Base-by-base conservation (phyloP, 2,888 invertebrate species). In the Ectemnius cavifrons region DNA sequence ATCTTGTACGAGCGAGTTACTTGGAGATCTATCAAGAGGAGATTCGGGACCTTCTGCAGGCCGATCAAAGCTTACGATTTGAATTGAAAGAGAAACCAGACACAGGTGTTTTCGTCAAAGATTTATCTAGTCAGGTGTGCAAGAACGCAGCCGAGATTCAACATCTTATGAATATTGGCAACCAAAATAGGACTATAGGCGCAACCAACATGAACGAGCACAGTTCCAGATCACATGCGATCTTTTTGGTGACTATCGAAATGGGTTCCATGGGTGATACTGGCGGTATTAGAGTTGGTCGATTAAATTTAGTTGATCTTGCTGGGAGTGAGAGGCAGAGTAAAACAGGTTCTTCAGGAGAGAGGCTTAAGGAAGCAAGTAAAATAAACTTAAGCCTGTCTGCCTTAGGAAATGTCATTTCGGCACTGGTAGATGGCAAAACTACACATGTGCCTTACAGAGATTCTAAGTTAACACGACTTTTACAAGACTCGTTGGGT, bases 191-290 rank as follows among this genome's bases (percentile, higher is more conserved):
- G 85, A 97, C 98, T n/a, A 96, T 98, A 63, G 99, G 96, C 28
- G 95, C 97, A 77, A 99, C 98, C 66, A 97, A 98, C 91, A 99
- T 99, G 98, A 99, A 99, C 92, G 98, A 98, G 91, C 98, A 99
- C 92, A 98, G 98, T 86, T 98, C 98, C 52, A 93, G 99, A 78
- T 98, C 98, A 61, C 99, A 99, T 92, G 99, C 99, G 67, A 99
- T 99, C 82, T 99, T 99, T 91, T 96, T 98, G 91, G 97, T 99
- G 84, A 98, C 98, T 65, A 96, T 99, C 60, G 99, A 99, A 92
- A 98, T 98, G 93, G 95, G 96, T 78, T 94, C 95, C 87, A 93
- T 94, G 52, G 95, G 94, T 66, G 93, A 92, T 4, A 92, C 91
- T 64, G 85, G 85, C 1, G 92, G 92, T 18, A 92, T 91, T 47